Base-by-base conservation (phyloP, 1,140 invertebrate species). In the Ceratina calcarata region DNA sequence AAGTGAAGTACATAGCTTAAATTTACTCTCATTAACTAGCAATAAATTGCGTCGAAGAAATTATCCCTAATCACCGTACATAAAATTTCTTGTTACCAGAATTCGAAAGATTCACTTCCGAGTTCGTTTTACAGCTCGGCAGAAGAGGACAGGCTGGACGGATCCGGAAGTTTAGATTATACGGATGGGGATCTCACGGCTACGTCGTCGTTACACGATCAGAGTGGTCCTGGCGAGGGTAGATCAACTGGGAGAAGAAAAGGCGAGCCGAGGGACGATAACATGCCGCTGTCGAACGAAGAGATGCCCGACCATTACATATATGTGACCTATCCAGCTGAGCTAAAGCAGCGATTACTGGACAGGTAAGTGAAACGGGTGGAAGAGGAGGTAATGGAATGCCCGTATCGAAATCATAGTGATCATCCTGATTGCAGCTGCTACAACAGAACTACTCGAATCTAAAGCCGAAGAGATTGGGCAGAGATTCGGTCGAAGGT, bases 241-340 rank as follows among this genome's bases (percentile, higher is more conserved):
- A 89, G 83, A 89, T 93, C 87, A 71, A 90, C 76, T 87, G 94
- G 88, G 90, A 94, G 91, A 94, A 94, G 91, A 92, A 91, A 91
- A 87, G 84, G 83, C 32, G 89, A 93, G 0, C 81, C 86, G 7
- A 90, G 89, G 45, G 94, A 94, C 68, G 93, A 89, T 20, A 80
- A 85, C 27, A n/a, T 87, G 20, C 85, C 89, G 15, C 67, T 82
- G 3, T 78, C 87, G 12, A 85, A 87, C 68, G 91, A 91, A 51
- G 90, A 90, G 2, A 88, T 89, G 85, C 88, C 94, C 20, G 94
- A 96, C 91, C 96, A 97, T 90, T 97, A 97, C 91, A 97, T 97
- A 83, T 97, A 97, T 91, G 96, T 97, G 78, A 96, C 96, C 65
- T 97, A 97, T 93, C 96, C 96, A 68, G 96, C 96, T 16, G 96